phyloP scores from a whole-genome alignment of 2,797 vertebrate species.

The Muscicapa striata region DNA sequence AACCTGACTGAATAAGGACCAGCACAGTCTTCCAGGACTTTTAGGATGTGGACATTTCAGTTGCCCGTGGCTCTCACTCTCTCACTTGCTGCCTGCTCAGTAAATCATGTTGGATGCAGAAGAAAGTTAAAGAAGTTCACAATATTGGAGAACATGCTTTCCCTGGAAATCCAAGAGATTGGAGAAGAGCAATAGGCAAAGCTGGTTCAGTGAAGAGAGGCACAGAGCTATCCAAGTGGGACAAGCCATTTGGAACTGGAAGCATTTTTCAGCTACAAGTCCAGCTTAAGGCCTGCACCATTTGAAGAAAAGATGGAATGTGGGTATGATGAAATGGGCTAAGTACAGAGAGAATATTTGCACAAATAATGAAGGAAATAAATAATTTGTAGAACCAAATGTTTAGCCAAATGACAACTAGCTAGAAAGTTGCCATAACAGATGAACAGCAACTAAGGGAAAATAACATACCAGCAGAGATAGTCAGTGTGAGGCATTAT shows the following conservation, averaged over 20 bases:
- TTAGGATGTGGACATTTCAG: neutral
- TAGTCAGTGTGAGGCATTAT: neutral
- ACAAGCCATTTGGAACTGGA: neutral
- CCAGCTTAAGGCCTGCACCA: neutral
- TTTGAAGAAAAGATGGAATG: neutral
- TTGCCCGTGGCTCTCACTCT: neutral
- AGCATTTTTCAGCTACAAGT: neutral
- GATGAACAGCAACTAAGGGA: neutral
- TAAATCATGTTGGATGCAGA: neutral
- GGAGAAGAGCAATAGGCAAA: neutral
- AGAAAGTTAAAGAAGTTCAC: neutral
- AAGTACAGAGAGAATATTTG: neutral
- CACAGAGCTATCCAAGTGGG: neutral
- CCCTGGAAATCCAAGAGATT: neutral
- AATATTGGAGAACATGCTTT: accelerated
- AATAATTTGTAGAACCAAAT: neutral
- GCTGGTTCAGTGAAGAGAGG: neutral
- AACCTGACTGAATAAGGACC: neutral
- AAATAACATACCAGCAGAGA: neutral
- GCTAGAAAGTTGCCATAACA: neutral
- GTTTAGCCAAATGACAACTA: neutral
- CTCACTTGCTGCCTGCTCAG: neutral
- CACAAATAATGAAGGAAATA: neutral
- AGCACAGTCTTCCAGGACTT: neutral
- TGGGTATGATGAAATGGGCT: neutral